phyloP scores from a whole-genome alignment of 2,888 invertebrate species.

The Brachylomia viminalis region DNA sequence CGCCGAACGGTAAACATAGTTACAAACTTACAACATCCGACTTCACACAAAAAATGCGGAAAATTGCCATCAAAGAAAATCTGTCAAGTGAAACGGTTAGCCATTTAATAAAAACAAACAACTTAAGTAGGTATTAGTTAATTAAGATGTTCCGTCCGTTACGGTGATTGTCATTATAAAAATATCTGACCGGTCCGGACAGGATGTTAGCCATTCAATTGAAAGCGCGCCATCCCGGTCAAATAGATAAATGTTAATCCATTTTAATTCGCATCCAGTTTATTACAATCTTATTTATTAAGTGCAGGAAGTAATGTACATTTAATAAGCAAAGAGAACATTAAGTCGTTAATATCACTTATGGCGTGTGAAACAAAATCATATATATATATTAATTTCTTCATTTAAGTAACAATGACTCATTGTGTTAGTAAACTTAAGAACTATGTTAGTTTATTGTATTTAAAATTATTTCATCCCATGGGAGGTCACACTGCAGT shows the following conservation, averaged over 20 bases:
- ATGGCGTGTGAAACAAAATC: neutral
- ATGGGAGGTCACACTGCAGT: too few relatives aligned
- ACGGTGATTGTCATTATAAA: constrained; percentile 42
- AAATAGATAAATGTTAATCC: constrained; percentile 42
- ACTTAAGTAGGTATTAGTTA: constrained; percentile 25
- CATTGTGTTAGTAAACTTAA: too few relatives aligned
- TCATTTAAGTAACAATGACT: too few relatives aligned
- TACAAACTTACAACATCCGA: constrained; percentile 8
- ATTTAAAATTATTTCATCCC: too few relatives aligned
- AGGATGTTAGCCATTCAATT: constrained; percentile 61
- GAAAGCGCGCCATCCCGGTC: constrained; percentile 52
- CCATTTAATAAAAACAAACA: constrained; percentile 39
- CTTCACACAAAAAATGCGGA: constrained; percentile 26
- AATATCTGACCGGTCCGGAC: constrained; percentile 14
- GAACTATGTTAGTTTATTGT: too few relatives aligned
- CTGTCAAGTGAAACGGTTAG: constrained; percentile 38
- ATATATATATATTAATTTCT: too few relatives aligned
- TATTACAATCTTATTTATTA: constrained; percentile 40
- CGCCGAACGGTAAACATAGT: constrained; percentile 20
- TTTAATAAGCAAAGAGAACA: neutral
- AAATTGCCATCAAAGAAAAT: constrained; percentile 29
- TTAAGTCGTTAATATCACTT: neutral
- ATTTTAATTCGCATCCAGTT: constrained; percentile 42
- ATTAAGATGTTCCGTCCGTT: constrained; percentile 55
- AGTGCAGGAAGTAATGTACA: constrained; percentile 3